Percentiles rank a stretch among this genome's conserved stretches.
Evolutionary conservation across 2,797 vertebrate species (phyloP).

Genomic region (Anguilla marmorata): DNA sequence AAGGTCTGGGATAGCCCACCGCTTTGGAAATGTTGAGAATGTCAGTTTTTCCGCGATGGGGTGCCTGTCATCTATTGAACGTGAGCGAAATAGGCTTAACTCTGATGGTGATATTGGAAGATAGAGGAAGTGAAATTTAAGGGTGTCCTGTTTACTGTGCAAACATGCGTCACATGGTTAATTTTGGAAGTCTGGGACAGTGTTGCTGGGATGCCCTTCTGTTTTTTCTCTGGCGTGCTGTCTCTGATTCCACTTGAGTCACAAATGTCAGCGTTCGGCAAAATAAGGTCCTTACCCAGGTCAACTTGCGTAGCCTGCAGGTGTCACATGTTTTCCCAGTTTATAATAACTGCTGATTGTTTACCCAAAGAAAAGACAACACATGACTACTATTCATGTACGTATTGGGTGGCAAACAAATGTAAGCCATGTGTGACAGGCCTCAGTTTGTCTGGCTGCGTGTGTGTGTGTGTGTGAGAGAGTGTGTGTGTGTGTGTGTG

Average conservation of each 20-base stretch:
- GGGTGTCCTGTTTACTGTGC: not conserved
- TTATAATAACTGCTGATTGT: too few species aligned
- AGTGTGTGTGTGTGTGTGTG: too few species aligned
- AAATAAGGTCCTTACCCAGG: not conserved
- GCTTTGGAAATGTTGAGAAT: not conserved
- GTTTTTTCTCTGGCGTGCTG: not conserved
- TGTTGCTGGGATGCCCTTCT: not conserved
- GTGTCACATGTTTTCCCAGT: not conserved
- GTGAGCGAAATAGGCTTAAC: not conserved
- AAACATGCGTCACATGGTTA: not conserved
- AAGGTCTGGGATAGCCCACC: not conserved
- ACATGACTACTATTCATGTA: too few species aligned
- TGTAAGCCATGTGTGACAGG: too few species aligned
- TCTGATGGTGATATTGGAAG: not conserved
- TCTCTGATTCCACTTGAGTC: not conserved
- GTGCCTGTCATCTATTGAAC: not conserved
- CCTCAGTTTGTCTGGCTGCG: too few species aligned
- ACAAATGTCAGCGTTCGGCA: not conserved
- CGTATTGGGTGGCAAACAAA: too few species aligned
- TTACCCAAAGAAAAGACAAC: too few species aligned
- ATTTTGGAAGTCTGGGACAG: not conserved
- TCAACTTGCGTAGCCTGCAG: not conserved
- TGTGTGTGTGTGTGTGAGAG: too few species aligned
- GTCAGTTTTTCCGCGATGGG: not conserved
- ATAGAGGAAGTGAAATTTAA: not conserved